These are phyloP conservation scores for Beroe ovata DNA, from an alignment of 37 sponge, comb jelly and placozoan species.

Conservation along the genomic window DNA sequence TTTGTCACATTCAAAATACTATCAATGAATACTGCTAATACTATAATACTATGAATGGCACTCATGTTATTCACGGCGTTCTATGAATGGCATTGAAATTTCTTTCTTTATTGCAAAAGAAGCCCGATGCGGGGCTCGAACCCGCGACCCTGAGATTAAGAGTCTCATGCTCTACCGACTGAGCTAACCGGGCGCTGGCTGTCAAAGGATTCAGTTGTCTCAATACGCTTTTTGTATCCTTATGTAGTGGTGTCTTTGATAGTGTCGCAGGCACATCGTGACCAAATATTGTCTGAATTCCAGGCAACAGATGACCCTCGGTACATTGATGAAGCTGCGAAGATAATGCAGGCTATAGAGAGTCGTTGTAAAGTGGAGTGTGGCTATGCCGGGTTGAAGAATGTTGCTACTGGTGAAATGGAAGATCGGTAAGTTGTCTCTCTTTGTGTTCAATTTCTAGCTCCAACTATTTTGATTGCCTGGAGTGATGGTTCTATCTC, in stretches of 20 bases:
- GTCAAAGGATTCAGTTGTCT: background rate
- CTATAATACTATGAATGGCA: too few species aligned
- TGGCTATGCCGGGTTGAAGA: constrained; percentile 89
- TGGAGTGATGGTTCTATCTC: background rate
- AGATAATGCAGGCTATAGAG: constrained; percentile 78
- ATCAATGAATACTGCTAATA: too few species aligned
- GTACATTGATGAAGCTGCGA: constrained; percentile 84
- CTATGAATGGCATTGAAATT: too few species aligned
- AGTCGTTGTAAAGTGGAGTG: constrained; percentile 79
- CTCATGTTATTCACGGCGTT: too few species aligned
- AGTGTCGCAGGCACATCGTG: too few species aligned
- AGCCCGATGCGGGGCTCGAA: constrained; percentile 74
- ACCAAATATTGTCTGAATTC: too few species aligned
- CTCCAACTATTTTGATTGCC: background rate
- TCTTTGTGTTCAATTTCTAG: too few species aligned
- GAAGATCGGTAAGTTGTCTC: constrained; percentile 97
- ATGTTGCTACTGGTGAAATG: constrained; percentile 75
- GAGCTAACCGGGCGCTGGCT: constrained; percentile 73
- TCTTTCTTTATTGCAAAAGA: too few species aligned
- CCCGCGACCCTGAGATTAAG: constrained; percentile 74
- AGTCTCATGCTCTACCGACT: constrained; percentile 75
- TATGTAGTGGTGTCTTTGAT: too few species aligned
- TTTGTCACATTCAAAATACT: too few species aligned
- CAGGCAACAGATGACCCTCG: constrained; percentile 88
- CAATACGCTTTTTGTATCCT: too few species aligned